Evolutionary conservation across 1,140 invertebrate species (phyloP), one percentile per base, ranked within the genome.

Genomic region (Drosophila prosaltans): DNA sequence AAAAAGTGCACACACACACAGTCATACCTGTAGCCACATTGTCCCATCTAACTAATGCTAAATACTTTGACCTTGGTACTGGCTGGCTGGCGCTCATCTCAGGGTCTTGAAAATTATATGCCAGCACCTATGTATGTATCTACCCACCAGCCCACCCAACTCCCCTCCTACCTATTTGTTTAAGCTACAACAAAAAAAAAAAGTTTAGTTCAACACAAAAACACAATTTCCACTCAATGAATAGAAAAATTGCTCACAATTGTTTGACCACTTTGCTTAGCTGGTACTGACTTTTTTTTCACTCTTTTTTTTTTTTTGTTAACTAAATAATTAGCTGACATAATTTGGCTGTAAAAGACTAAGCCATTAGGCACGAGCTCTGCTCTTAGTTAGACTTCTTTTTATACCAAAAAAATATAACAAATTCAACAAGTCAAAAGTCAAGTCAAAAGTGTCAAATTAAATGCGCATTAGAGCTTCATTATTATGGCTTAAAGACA

Each of bases 301-400:
- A 51, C 55, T 28, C 39, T 30, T 61, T 69, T 28, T 48, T 65
- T 55, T n/a, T 55, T 64, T 51, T 57, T 89, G 84, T 78, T 89
- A 89, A 89, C 84, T 81, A 89, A 89, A 89, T 89, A 89, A 89
- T 89, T 89, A 89, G 84, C 84, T 81, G 84, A 78, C 84, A 89
- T 89, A 86, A 86, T 86, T 86, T 69, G 45, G 77, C 72, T 68
- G 84, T 71, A 67, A 70, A 73, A 81, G 69, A 83, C 82, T 76
- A 62, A 74, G 70, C 71, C 78, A 77, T 86, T 81, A 78, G 79
- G 75, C 84, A 88, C 77, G 74, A 73, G 84, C 70, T 78, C 66
- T 64, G 59, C 74, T 68, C 45, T 66, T 36, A 51, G 45, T 48
- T 51, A 51, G 45, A 51, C 45, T 51, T 51, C 45, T 51, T 51